Base-by-base conservation (phyloP, 2,797 vertebrate species). In the Petrocephalus schoutedeni region DNA sequence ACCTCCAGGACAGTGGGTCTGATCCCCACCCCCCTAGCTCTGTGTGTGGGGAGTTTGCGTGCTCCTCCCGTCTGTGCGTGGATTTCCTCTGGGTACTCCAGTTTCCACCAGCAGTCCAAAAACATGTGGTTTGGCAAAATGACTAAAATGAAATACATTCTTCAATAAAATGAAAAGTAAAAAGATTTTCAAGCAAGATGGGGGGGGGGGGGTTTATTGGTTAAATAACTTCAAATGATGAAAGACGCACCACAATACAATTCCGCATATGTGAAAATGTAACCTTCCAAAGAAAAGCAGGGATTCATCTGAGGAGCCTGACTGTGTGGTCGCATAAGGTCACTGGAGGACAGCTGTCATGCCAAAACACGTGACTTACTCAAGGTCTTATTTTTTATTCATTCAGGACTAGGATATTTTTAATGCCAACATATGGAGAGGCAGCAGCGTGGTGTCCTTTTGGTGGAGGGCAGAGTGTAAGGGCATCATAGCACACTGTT, bases 321-420 rank as follows among this genome's bases (percentile, higher is more conserved):
- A 67, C 23, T 67, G 61, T 32, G 61, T 67, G 61, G 10, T 32
- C 23, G 28, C 23, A 67, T 32, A 67, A 67, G 61, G 61, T 67
- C 61, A 67, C 9, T 67, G 61, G 23, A 67, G 28, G 61, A 67
- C 61, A 67, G 10, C 61, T 67, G 61, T 32, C 61, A 67, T 14
- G 61, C 61, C 61, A 67, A 14, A 67, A 67, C 61, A 67, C 61
- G 61, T 67, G 61, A 67, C 28, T 61, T 28, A 53, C 51, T 56
- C 83, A 59, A 86, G 85, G 85, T 58, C 85, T 28, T 86, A 61
- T 61, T 86, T 57, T 86, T 28, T 61, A 64, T 67, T 53, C 41
- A 36, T 67, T 67, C 61, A 67, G 61, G 61, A 67, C 23, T 32
- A 67, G 32, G 61, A 32, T 67, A 67, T 54, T 51, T 61, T 71